Base-by-base conservation (phyloP, 2,888 invertebrate genomes). In the Saturnia japonica region DNA sequence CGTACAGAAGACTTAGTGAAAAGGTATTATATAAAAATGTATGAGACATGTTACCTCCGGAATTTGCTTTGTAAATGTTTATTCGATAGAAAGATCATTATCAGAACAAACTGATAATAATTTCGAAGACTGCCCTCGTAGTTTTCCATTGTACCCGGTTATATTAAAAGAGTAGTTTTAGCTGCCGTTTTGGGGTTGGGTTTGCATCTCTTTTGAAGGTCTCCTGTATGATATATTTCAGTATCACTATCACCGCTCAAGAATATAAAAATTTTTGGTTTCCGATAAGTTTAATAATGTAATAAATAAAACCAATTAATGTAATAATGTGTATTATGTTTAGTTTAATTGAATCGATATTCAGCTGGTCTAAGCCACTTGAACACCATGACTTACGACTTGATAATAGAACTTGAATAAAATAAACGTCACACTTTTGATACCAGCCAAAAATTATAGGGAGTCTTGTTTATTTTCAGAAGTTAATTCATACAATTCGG, bases 11-110 rank as follows among this genome's bases (percentile, higher is more conserved):
- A 60, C 28, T 60, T 60, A 60, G 28, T 14, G 28, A 60, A 60
- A 60, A 60, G 6, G 57, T 60, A 60, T 60, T 60, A 12, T 28
- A 40, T n/a, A 40, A 64, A 40, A 64, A 40, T 64, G 64, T 64
- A 40, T 2, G 34, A 19, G 16, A 40, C 40, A 64, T 25, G 25
- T 64, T 28, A 25, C 28, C 40, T 64, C 9, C n/a, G n/a, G n/a
- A 40, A 40, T 40, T 19, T 40, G 40, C 62, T 7, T 28, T 62
- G 12, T 2, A 62, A 28, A 62, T 62, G 7, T 62, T 28, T 40
- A 64, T 14, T 64, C 4, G 22, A 19, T 28, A 6, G 16, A 28
- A 57, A 34, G 9, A 34, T 47, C 7, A n/a, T n/a, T 47, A 47
- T 47, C 47, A 47, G 7, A 1, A 19, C 19, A 47, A 47, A 47